Conservation (phyloP, 1,140 invertebrate genomes). For the Diprion similis region DNA sequence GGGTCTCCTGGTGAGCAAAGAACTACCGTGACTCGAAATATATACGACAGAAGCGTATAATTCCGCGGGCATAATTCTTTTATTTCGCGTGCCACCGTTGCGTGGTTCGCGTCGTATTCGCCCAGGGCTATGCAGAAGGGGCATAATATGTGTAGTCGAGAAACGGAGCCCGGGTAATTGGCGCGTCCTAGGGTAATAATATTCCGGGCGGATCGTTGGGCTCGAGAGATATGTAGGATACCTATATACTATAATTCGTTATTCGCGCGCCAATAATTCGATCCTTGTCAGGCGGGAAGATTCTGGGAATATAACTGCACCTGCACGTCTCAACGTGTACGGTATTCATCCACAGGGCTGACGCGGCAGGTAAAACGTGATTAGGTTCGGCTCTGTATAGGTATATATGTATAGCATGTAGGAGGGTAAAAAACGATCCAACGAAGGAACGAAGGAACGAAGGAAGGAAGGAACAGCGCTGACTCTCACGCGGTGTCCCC, state of each 20-base stretch:
- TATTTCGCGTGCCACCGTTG: conserved; percentile 4
- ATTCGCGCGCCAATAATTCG: not conserved
- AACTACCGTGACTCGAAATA: not conserved
- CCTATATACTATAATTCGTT: not conserved
- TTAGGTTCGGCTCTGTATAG: not conserved
- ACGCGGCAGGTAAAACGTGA: not conserved
- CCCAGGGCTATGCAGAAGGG: not conserved
- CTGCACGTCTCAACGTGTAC: not conserved
- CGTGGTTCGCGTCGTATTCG: not conserved
- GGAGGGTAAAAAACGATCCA: not conserved
- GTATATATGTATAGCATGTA: not conserved
- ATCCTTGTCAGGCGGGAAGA: not conserved
- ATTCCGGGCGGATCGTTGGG: not conserved
- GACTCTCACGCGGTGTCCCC: conserved; percentile 8
- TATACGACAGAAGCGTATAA: conserved; percentile 7
- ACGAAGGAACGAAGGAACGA: not conserved
- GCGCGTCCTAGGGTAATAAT: not conserved
- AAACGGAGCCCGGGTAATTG: not conserved
- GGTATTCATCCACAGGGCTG: not conserved
- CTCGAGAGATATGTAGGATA: too few species aligned
- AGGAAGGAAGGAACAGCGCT: not conserved
- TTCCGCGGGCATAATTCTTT: not conserved
- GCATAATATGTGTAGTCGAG: not conserved
- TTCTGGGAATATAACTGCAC: conserved; percentile 5
- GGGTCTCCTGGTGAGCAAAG: not conserved